A percentile compares a stretch with the other conserved stretches of the same genome.
phyloP scores from a whole-genome alignment of 2,888 invertebrate species.

The Oscheius sp. region DNA sequence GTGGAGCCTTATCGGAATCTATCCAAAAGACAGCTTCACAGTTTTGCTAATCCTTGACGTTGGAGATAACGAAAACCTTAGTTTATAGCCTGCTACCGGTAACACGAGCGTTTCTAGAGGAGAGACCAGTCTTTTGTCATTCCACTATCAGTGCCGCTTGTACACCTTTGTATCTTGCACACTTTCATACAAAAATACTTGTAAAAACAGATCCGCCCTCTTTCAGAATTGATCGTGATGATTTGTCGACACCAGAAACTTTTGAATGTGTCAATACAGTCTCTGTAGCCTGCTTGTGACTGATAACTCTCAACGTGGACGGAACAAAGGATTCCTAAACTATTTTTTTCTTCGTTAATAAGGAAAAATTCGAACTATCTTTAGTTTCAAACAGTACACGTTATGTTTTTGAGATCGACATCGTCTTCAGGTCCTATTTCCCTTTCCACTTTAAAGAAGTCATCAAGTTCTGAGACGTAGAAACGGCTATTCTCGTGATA shows the following conservation, averaged over 20 bases:
- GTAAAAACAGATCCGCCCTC: not conserved
- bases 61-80: constrained; percentile 1
- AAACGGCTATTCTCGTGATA: constrained; percentile 69
- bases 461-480: constrained; percentile 57
- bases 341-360: not conserved
- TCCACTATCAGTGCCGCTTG: not conserved
- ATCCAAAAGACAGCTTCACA: constrained; percentile 16
- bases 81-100: too few relatives aligned
- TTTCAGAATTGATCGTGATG: not conserved
- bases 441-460: constrained; percentile 50
- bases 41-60: constrained; percentile 22
- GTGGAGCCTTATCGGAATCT: constrained; percentile 24
- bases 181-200: not conserved
- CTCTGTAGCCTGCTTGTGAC: constrained; percentile 14
- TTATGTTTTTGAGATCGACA: not conserved
- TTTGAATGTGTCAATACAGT: not conserved
- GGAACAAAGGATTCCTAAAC: constrained; percentile 12
- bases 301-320: constrained; percentile 15
- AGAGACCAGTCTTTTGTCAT: not conserved
- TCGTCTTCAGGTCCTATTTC: not conserved
- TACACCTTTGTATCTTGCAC: not conserved
- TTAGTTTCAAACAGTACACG: not conserved
- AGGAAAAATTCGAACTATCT: not conserved
- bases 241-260: not conserved
- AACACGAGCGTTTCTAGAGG: too few relatives aligned